Base-by-base conservation (phyloP, 2,888 invertebrate species). In the Cataglyphis albicans region DNA sequence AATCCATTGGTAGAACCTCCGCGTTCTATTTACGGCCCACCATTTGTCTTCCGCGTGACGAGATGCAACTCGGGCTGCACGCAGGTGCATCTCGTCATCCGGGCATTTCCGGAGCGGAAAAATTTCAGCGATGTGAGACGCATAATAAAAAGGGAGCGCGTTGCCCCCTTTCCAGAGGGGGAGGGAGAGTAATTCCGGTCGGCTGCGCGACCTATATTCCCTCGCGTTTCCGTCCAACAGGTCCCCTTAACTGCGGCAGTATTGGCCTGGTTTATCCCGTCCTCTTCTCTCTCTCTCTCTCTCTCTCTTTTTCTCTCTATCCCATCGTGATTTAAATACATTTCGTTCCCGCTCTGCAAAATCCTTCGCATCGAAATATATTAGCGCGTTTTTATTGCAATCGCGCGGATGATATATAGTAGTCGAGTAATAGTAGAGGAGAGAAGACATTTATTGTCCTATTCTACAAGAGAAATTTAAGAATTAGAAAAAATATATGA, bases 201-300 rank as follows among this genome's bases (percentile, higher is more conserved):
- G 59, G 21, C 25, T 38, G 12, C n/a, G 52, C 64, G 72, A 80
- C 81, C 83, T 73, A 73, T 81, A 68, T 81, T 84, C 44, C 35
- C 38, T 64, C 41, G 12, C 29, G 12, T 35, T 64, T 65, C 29
- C 57, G 64, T 64, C 80, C 80, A 83, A 72, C 70, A 80, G 80
- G 63, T 83, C n/a, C 63, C 57, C 70, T 57, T 63, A 12, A 52
- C 52, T 21, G 55, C 21, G 21, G 15, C 55, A 55, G 29, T 25
- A 55, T 15, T 55, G 55, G 68, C 25, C 55, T n/a, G 25, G 25
- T 67, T 55, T 18, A 4, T 4, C 10, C 3, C 25, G 10, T 5
- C 15, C 15, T 0, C 18, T 3, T 4, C 0, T 15, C 0, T 10
- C n/a, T 5, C 2, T 29, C 29, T 41, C 12, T 21, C 21, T 21